A percentile compares a stretch with the other conserved stretches of the same genome.
These are phyloP conservation scores for Cryptoprocta ferox DNA, from an alignment of 2,797 vertebrate species.

Conservation along the genomic window DNA sequence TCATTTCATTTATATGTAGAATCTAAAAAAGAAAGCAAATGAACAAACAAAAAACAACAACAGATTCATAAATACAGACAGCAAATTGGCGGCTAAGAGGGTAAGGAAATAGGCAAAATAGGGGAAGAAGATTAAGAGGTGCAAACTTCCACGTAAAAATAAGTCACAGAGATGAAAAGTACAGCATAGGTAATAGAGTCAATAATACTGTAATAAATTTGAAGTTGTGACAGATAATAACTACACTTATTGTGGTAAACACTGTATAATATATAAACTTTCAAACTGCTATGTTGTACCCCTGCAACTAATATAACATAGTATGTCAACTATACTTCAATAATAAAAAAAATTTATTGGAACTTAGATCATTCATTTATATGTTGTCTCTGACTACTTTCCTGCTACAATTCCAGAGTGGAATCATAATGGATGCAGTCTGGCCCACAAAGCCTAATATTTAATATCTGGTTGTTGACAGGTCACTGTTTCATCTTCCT, in stretches of 20 bases:
- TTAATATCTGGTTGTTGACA: neutral
- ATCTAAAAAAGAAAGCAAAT: neutral
- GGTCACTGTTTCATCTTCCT: neutral
- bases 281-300: neutral
- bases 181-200: neutral
- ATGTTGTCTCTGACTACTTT: neutral
- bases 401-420: neutral
- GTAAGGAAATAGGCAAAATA: neutral
- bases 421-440: neutral
- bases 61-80: neutral
- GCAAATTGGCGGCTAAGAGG: neutral
- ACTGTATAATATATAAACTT: neutral
- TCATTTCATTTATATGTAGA: neutral
- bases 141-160: neutral
- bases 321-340: neutral
- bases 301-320: neutral
- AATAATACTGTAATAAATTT: neutral
- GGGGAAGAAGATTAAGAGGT: neutral
- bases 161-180: neutral
- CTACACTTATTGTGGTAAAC: neutral
- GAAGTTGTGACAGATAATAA: neutral
- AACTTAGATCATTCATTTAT: neutral
- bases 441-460: neutral
- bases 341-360: neutral
- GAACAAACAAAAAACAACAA: neutral